phyloP scores from a whole-genome alignment of 2,797 vertebrate genomes.

The Rhinophrynus dorsalis region DNA sequence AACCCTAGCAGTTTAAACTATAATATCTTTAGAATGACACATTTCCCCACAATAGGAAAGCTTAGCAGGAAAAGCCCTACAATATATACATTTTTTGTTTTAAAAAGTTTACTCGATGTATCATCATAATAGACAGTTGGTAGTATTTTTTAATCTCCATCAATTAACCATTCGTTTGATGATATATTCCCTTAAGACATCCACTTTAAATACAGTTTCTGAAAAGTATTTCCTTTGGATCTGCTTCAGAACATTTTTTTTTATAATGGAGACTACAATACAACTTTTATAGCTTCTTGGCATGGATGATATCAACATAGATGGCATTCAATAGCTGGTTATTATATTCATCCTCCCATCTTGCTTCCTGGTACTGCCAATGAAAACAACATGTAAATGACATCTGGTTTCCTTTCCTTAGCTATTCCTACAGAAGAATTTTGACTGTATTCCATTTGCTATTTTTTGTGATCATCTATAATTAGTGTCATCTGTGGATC shows the following conservation, averaged over 20 bases:
- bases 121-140: no score
- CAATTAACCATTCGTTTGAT: no score
- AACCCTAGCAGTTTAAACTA: no score
- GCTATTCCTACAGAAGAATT: neutral
- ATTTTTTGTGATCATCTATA: conserved; percentile 13
- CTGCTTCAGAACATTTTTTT: neutral
- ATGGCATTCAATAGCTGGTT: neutral
- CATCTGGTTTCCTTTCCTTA: conserved; percentile 9
- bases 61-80: no score
- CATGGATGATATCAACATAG: neutral
- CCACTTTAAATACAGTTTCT: no score
- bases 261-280: neutral
- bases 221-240: no score
- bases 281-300: neutral
- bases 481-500: conserved; percentile 8
- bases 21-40: no score
- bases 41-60: no score
- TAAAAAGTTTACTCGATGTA: no score
- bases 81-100: no score
- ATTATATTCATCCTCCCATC: neutral
- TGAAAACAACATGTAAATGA: conserved; percentile 1
- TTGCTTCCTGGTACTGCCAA: conserved; percentile 6
- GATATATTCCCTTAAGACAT: no score
- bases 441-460: neutral
- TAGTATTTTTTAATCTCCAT: no score